Base-by-base conservation (phyloP, 1,140 invertebrate species). In the Drosophila kanapiae region DNA sequence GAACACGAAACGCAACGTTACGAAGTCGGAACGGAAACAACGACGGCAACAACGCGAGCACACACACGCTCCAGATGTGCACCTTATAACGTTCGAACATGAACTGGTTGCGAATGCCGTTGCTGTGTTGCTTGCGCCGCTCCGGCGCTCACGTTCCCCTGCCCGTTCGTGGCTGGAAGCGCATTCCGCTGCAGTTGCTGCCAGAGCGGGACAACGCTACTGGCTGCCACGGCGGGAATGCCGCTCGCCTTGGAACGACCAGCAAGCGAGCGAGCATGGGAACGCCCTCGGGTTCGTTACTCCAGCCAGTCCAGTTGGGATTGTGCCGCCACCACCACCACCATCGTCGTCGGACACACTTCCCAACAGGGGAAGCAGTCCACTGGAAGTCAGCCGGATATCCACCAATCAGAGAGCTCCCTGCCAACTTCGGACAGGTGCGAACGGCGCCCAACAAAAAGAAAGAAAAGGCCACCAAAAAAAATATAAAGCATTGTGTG, bases 81-180 rank as follows among this genome's bases (percentile, higher is more conserved):
- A 87, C 84, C 80, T 84, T 75, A 67, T 75, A 84, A 88, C 85
- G 85, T 85, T 91, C 82, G 82, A 85, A 82, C 82, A 86, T 79
- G 86, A 91, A 90, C 85, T 90, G 82, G 78, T 91, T 91, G 85
- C 68, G 84, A 90, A 85, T 90, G 80, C 85, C 81, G 78, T 84
- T 72, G 78, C 85, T 84, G 71, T 54, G 67, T 37, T 42, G 35
- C 16, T 43, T 64, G 33, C 53, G 56, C 18, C 31, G 63, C 48
- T 69, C 45, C 14, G 31, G 64, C 10, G 64, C 10, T 16, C 14
- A 11, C 77, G 80, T 74, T 74, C 80, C 80, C 76, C 69, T 18
- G 59, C 43, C 33, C 35, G 27, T 16, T 35, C 38, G 61, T 27
- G 53, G 35, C 40, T 60, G 54, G 49, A 37, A 59, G 54, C 77